Evolutionary conservation across 1,140 invertebrate genomes (phyloP).

Genomic region (Scaptodrosophila lebanonensis): DNA sequence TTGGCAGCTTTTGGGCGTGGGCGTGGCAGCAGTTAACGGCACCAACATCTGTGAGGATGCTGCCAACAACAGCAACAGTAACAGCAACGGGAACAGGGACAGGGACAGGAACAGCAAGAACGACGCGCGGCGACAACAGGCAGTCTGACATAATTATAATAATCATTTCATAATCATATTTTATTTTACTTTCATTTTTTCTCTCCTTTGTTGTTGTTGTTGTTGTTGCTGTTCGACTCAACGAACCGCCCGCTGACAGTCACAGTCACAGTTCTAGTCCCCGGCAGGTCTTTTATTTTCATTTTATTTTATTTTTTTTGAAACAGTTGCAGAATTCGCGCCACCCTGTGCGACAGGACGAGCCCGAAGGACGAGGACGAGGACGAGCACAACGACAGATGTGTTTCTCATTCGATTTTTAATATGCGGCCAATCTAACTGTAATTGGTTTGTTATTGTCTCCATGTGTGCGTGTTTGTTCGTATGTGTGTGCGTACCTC

Average conservation of each 20-base stretch:
- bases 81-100: too few relatives aligned
- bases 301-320: constrained; percentile 36
- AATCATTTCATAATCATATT: constrained; percentile 76
- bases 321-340: constrained; percentile 75
- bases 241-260: constrained; percentile 8
- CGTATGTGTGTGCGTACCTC: neutral
- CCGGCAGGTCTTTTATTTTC: constrained; percentile 11
- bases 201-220: too few relatives aligned
- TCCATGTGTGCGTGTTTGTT: constrained; percentile 34
- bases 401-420: constrained; percentile 77
- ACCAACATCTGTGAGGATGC: constrained; percentile 75
- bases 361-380: too few relatives aligned
- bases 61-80: constrained; percentile 44
- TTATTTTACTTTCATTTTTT: constrained; percentile 74
- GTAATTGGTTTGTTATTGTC: constrained; percentile 77
- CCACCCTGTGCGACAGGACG: too few relatives aligned
- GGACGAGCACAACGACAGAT: constrained; percentile 59
- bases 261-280: constrained; percentile 12
- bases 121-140: too few relatives aligned
- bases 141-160: constrained; percentile 63
- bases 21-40: constrained; percentile 68
- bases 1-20: constrained; percentile 14
- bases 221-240: too few relatives aligned
- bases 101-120: too few relatives aligned
- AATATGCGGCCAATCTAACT: constrained; percentile 77